These are phyloP conservation scores for Atethmia centrago DNA, from an alignment of 2,888 invertebrate species.

Conservation along the genomic window DNA sequence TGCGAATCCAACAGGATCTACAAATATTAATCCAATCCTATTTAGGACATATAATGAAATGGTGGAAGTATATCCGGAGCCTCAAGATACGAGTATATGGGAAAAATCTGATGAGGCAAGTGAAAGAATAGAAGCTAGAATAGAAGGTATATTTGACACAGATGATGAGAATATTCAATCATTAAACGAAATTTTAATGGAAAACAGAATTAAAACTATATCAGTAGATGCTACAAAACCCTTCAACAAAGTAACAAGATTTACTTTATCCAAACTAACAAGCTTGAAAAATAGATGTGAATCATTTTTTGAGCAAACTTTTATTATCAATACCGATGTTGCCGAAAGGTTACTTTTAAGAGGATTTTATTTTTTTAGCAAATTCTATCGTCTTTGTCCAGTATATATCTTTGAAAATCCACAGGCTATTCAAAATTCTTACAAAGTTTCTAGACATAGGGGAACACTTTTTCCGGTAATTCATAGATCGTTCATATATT, in stretches of 20 bases:
- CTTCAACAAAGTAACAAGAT: constrained; percentile 75
- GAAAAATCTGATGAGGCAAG: constrained; percentile 87
- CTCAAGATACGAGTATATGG: constrained; percentile 84
- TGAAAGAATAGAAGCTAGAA: constrained; percentile 83
- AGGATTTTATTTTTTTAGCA: constrained; percentile 92
- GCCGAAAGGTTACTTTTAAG: constrained; percentile 90
- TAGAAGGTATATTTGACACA: constrained; percentile 84
- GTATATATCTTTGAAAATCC: constrained; percentile 90
- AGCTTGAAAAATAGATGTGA: constrained; percentile 82
- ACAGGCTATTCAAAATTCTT: constrained; percentile 86
- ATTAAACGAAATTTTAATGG: constrained; percentile 78
- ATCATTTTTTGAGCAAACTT: constrained; percentile 91
- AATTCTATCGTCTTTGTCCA: constrained; percentile 92
- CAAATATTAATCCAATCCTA: constrained; percentile 80
- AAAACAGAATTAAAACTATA: constrained; percentile 85
- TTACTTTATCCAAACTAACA: constrained; percentile 74
- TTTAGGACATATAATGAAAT: constrained; percentile 81
- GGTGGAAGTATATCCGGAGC: constrained; percentile 86
- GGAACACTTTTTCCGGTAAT: constrained; percentile 89
- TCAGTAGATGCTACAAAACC: constrained; percentile 83
- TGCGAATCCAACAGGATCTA: constrained; percentile 80
- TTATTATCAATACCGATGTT: constrained; percentile 86
- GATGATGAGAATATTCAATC: constrained; percentile 84
- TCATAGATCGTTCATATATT: constrained; percentile 91
- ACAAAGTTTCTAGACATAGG: constrained; percentile 81